Evolutionary conservation across 2,888 invertebrate species (phyloP), one percentile per base, ranked within the genome.

Genomic region (Chymomyza caudatula): DNA sequence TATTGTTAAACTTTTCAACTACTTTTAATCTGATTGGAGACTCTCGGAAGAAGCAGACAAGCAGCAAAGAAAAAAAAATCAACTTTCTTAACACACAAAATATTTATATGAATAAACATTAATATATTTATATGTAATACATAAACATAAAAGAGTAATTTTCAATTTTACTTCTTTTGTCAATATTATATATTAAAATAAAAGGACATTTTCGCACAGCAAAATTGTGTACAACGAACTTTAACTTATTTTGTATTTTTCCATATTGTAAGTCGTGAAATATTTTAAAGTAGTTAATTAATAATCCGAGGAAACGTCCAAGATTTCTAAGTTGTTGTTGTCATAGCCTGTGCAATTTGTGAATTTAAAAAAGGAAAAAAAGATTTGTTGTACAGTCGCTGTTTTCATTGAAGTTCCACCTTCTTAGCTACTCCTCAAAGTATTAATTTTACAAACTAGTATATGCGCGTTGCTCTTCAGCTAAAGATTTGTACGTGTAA

Each of bases 121-220:
- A 8, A 37, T 11, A 37, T 37, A 37, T 13, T 37, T 8, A 47
- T n/a, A 47, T 1, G n/a, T 11, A 19, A 47, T 11, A 47, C 4
- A 47, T 15, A 47, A 47, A 15, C 2, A 47, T 47, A 25, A 25
- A 54, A 37, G 19, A 57, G 71, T 74, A 76, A 67, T 71, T 66
- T 59, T 72, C 77, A 65, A 67, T 74, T 72, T 67, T 74, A 76
- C 72, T 68, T 78, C 77, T 77, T 22, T 20, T 57, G 44, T 57
- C n/a, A 29, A 37, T 37, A 37, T 11, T 37, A 78, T 71, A 69
- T 77, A 70, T 72, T 76, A 63, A 67, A 84, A 82, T 82, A 85
- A 82, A 76, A 65, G 69, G 66, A 29, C 43, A 73, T 60, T 47
- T 61, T 63, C 53, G 67, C 83, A 67, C 73, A 68, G 65, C 72